Base-by-base conservation (phyloP, 2,797 vertebrate genomes). In the Lindbergichthys nudifrons region DNA sequence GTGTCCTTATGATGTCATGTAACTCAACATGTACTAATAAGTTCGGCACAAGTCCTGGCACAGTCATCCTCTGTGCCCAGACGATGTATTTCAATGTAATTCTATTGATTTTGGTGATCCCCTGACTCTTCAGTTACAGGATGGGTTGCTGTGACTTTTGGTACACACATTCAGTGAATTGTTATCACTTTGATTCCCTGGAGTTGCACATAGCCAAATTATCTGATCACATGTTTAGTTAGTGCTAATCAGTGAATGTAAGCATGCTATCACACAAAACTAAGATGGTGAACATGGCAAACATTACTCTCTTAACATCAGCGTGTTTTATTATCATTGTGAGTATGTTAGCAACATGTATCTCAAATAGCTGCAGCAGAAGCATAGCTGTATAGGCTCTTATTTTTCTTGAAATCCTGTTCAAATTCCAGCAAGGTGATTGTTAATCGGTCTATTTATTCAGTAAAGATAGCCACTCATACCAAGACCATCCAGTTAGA, bases 251-350 rank as follows among this genome's bases (percentile, higher is more conserved):
- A 26, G 11, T 16, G 23, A 53, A 36, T 21, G 23, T 12, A n/a
- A 41, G 15, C 21, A 69, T 50, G 45, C 21, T 1, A 26, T 41
- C 19, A 45, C 10, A 61, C 21, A 46, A 2, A 46, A 14, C n/a
- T n/a, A 6, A 46, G 59, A 13, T 54, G 41, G 51, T 45, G 56
- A 58, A 41, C n/a, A 23, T 43, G 39, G 39, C 59, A 56, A 47
- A 32, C 43, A 23, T 47, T 47, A 26, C 11, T 32, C 30, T 15
- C 3, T 18, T 26, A 59, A 50, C 32, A 41, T 42, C 47, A 50
- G 0, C 4, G 26, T 59, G 6, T 21, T n/a, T 2, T 30, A 39
- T 57, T 21, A 48, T 58, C 32, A 41, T 16, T 51, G 23, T 18
- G 9, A 5, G 19, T 9, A 18, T 26, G 14, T 26, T 62, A 16